Conservation (phyloP, 2,888 invertebrate species). For the Xestia c-nigrum region DNA sequence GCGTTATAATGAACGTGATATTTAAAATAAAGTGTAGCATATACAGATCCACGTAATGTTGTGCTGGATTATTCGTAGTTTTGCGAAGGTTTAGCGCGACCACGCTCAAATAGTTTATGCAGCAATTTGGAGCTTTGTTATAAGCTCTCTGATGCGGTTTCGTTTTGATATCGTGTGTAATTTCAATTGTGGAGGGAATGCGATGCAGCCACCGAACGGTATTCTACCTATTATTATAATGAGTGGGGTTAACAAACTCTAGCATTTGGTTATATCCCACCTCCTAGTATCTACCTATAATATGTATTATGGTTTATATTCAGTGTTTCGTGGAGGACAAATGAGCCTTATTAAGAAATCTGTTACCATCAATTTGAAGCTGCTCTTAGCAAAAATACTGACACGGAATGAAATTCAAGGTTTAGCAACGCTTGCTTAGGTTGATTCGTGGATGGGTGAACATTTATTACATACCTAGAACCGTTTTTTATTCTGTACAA, state of each 20-base stretch:
- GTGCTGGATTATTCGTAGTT: constrained; percentile 23
- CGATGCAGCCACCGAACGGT: neutral
- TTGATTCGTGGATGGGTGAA: neutral
- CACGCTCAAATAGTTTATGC: constrained; percentile 49
- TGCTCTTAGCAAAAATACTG: neutral
- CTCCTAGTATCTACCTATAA: neutral
- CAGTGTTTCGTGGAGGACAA: neutral
- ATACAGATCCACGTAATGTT: constrained; percentile 3
- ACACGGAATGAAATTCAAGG: neutral
- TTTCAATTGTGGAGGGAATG: constrained; percentile 36
- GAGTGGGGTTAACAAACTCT: neutral
- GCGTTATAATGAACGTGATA: constrained; percentile 44
- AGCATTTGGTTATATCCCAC: neutral
- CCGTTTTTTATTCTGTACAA: neutral
- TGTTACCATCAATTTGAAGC: neutral
- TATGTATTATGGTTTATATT: neutral
- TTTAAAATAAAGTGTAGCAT: constrained; percentile 24
- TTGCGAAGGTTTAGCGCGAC: constrained; percentile 26
- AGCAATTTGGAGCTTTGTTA: constrained; percentile 60
- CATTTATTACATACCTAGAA: neutral
- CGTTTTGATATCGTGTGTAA: constrained; percentile 31
- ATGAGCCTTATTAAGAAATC: neutral
- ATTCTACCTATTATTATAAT: constrained; percentile 22
- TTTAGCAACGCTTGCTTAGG: neutral
- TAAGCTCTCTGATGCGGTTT: constrained; percentile 57